Percentiles rank a stretch among this genome's conserved stretches.
These are phyloP conservation scores for Basileuterus tristriatus DNA, from an alignment of 2,797 vertebrate species.

Conservation along the genomic window DNA sequence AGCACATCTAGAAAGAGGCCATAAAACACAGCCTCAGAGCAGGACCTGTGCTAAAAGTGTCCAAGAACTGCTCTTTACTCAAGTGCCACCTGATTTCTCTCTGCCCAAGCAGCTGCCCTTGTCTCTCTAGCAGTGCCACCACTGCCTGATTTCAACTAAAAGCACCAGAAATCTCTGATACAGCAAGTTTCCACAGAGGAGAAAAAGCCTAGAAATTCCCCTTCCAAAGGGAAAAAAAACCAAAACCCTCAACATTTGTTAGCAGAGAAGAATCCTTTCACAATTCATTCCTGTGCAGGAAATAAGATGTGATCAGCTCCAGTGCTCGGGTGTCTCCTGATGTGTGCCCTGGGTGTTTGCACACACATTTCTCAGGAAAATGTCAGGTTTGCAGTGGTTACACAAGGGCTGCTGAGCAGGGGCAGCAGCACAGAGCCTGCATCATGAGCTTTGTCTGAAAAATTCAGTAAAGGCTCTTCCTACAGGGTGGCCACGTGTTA, in stretches of 20 bases:
- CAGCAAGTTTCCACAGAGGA: neutral
- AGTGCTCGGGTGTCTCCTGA: neutral
- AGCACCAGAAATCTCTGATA: neutral
- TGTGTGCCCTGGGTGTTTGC: neutral
- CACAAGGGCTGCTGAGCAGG: neutral
- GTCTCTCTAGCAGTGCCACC: neutral
- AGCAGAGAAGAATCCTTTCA: neutral
- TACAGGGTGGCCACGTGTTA: neutral
- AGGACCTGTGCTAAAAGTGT: neutral
- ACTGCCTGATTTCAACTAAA: neutral
- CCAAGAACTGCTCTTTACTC: neutral
- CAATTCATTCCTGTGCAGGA: neutral
- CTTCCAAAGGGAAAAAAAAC: neutral
- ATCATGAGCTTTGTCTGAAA: neutral
- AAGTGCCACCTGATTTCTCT: neutral
- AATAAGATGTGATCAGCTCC: neutral
- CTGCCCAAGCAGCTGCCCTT: neutral
- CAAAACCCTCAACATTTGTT: neutral
- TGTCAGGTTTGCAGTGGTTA: fast-evolving
- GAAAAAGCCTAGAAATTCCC: neutral
- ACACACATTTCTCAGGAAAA: neutral
- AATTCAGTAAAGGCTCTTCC: neutral
- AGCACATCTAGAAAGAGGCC: neutral
- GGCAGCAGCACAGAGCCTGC: neutral
- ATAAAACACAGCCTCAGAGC: neutral